Evolutionary conservation across 2,888 invertebrate genomes (phyloP).

Genomic region (Cremastobaeus sp.): DNA sequence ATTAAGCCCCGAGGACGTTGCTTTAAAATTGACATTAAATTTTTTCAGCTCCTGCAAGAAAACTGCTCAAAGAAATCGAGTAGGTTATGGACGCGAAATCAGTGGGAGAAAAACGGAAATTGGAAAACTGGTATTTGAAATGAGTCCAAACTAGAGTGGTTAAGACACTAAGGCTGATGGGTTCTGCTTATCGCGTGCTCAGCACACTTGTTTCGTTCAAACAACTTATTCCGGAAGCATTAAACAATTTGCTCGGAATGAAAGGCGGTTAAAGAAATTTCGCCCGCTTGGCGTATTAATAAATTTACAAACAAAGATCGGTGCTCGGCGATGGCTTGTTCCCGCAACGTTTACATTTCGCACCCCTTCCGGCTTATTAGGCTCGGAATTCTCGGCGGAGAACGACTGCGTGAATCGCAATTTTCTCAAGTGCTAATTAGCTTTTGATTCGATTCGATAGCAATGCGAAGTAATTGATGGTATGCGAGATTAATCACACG

Average conservation of each 20-base stretch:
- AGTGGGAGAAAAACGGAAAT: slow-evolving; percentile 59
- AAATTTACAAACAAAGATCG: background rate
- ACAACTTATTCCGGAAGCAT: slow-evolving; percentile 11
- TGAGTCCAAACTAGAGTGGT: slow-evolving; percentile 64
- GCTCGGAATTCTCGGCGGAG: too few relatives aligned
- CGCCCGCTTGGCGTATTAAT: too few relatives aligned
- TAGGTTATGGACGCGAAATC: too few relatives aligned
- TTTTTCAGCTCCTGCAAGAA: too few relatives aligned
- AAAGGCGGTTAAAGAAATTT: background rate
- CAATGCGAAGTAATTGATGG: background rate
- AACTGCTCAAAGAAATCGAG: too few relatives aligned
- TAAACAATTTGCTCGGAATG: slow-evolving; percentile 16
- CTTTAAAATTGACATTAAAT: too few relatives aligned
- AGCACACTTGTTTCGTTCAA: slow-evolving; percentile 10
- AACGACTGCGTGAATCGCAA: background rate
- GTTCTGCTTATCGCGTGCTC: slow-evolving; percentile 27
- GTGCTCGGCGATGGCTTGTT: background rate
- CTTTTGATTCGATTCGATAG: background rate
- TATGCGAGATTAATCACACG: background rate
- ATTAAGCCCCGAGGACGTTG: too few relatives aligned
- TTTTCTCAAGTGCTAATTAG: background rate
- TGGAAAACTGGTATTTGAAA: slow-evolving; percentile 66
- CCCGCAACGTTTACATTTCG: background rate
- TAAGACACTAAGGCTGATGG: slow-evolving; percentile 35
- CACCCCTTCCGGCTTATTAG: background rate